Evolutionary conservation across 2,888 invertebrate genomes (phyloP), one percentile per base, ranked within the genome.

Genomic region (Phaonia tiefii): DNA sequence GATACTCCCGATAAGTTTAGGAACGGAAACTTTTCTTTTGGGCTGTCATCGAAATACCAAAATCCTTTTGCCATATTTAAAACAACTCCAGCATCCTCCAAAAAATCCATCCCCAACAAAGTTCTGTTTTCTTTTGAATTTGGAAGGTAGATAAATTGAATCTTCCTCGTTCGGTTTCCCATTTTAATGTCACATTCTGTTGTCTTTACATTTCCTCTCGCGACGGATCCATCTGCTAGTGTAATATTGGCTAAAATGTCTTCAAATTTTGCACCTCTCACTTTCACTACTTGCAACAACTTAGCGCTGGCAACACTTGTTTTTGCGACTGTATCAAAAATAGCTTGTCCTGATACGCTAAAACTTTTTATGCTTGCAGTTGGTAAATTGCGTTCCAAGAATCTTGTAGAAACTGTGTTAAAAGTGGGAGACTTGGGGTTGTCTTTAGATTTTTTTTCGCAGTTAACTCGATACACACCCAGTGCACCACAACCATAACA

Each of bases 141-240:
- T 11, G 56, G 56, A n/a, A 56, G 7, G 26, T 26, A 56, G 10
- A 56, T 11, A 4, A 54, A 22, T 2, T 22, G 20, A 10, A 70
- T 70, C 42, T 44, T 70, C 1, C 44, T 39, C 10, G 17, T 1
- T 39, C 22, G 26, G n/a, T 60, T 60, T 0, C 39, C 60, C 15
- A 72, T 72, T 13, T 11, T n/a, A n/a, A 72, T 11, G 49, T 72
- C 46, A n/a, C 72, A 58, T 20, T 58, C 46, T 1, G 46, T 71
- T 1, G 58, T 31, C 44, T 44, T 58, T 8, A 71, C 58, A 7
- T 25, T 58, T 13, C 71, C 58, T 4, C 46, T 39, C 11, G 66
- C 42, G 11, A 44, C 8, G 0, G 71, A 71, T 2, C 72, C 78
- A 69, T 84, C 83, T 11, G 83, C 83, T 10, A 83, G 74, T 0